These are phyloP conservation scores for Accipiter virgatus DNA, from an alignment of 2,113 vertebrate species.

Conservation along the genomic window DNA sequence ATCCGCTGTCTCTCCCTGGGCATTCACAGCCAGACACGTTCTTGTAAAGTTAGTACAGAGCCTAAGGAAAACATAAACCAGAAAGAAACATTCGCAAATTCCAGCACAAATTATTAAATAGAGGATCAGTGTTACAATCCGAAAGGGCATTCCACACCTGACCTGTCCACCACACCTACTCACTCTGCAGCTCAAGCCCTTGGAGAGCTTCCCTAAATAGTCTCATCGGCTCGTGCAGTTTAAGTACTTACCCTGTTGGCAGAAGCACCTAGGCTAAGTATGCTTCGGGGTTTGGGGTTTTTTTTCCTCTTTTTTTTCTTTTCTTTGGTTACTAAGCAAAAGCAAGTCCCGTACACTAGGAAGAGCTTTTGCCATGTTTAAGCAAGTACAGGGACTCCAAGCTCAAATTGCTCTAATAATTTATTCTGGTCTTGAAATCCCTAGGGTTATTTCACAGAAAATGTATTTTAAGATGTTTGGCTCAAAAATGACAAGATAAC, in stretches of 20 bases:
- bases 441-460: constrained; percentile 48
- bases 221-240: not conserved
- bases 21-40: not conserved
- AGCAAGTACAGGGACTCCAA: not conserved
- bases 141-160: not conserved
- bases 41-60: not conserved
- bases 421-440: constrained; percentile 47
- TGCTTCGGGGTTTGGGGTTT: too few relatives aligned
- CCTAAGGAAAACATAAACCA: not conserved
- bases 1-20: too few relatives aligned
- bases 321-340: not conserved
- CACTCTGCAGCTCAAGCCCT: not conserved
- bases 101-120: not conserved
- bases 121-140: rapidly evolving
- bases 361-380: not conserved
- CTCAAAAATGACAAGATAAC: constrained; percentile 42
- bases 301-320: not conserved
- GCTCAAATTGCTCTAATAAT: constrained; percentile 49
- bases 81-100: not conserved
- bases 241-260: not conserved
- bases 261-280: not conserved
- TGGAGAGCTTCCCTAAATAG: not conserved
- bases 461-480: constrained; percentile 51
- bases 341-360: not conserved
- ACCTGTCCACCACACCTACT: not conserved